These are phyloP conservation scores for Prorops nasuta DNA, from an alignment of 1,140 invertebrate genomes.

Conservation along the genomic window DNA sequence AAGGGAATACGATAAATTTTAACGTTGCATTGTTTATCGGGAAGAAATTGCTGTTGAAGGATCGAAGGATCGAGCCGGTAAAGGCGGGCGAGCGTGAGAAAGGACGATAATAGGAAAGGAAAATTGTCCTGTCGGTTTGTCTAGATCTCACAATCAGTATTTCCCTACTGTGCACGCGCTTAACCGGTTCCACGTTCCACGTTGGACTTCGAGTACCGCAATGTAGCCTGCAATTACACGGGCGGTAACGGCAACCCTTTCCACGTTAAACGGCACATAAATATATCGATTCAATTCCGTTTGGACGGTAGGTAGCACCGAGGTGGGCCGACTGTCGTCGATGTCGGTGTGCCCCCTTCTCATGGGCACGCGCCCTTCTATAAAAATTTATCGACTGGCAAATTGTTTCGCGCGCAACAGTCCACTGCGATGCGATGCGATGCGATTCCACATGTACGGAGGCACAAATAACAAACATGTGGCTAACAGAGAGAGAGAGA, in stretches of 20 bases:
- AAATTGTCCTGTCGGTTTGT: too few relatives aligned
- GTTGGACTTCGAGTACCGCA: constrained; percentile 1
- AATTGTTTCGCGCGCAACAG: constrained; percentile 54
- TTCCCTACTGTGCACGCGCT: too few relatives aligned
- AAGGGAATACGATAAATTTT: too few relatives aligned
- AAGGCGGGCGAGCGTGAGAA: too few relatives aligned
- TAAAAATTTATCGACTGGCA: constrained; percentile 60
- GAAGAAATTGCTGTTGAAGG: too few relatives aligned
- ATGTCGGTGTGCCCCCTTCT: constrained; percentile 1
- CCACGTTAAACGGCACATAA: constrained; percentile 53
- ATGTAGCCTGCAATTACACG: constrained; percentile 47
- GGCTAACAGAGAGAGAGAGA: not conserved
- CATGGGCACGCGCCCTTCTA: constrained; percentile 44
- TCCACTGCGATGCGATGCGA: constrained; percentile 29
- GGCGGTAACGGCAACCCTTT: constrained; percentile 46
- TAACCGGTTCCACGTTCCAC: too few relatives aligned
- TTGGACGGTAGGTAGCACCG: constrained; percentile 36
- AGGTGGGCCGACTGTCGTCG: constrained; percentile 6
- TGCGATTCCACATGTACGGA: constrained; percentile 39
- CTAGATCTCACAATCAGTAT: too few relatives aligned
- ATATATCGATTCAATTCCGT: constrained; percentile 59
- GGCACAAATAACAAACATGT: constrained; percentile 20
- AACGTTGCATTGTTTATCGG: too few relatives aligned
- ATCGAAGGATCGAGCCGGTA: too few relatives aligned
- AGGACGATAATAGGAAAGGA: too few relatives aligned